Percentiles rank a stretch among this genome's conserved stretches.
These are phyloP conservation scores for Chloroceryle inda DNA, from an alignment of 2,797 vertebrate species.

Conservation along the genomic window DNA sequence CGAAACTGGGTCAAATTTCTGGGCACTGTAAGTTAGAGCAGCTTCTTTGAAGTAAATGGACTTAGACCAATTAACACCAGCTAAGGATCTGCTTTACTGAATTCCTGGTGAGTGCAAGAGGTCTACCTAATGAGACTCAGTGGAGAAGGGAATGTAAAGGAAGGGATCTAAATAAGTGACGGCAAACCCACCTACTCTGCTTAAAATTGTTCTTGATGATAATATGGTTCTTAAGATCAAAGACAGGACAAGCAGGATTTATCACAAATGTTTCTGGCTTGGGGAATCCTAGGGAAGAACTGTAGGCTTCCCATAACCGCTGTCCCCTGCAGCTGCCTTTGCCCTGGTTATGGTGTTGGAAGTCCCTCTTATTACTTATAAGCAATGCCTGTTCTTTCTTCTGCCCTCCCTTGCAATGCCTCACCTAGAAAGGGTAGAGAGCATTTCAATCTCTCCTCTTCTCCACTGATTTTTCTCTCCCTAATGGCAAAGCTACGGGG, in stretches of 20 bases:
- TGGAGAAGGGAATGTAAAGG: not conserved
- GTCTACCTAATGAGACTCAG: not conserved
- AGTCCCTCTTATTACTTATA: not conserved
- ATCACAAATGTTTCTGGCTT: not conserved
- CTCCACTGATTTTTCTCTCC: not conserved
- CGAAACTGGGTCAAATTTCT: slow-evolving; percentile 55
- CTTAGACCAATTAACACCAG: slow-evolving; percentile 35
- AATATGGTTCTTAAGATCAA: slow-evolving; percentile 1
- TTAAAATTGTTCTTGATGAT: slow-evolving; percentile 13
- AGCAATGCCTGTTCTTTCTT: not conserved
- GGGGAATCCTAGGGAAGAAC: not conserved
- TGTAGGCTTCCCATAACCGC: not conserved
- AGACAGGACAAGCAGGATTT: not conserved
- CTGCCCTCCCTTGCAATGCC: not conserved
- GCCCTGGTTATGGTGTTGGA: not conserved
- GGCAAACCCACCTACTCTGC: not conserved
- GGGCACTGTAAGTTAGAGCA: slow-evolving; percentile 1
- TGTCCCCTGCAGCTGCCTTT: not conserved
- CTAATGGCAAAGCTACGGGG: not conserved
- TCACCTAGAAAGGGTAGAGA: not conserved
- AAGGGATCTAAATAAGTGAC: slow-evolving; percentile 9
- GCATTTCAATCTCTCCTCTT: not conserved
- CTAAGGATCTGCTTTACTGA: slow-evolving; percentile 25
- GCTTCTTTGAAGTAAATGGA: slow-evolving; percentile 45
- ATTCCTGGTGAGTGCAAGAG: not conserved